Percentiles rank a stretch among this genome's conserved stretches.
phyloP scores from a whole-genome alignment of 2,888 invertebrate genomes.

The Thecocarcelia acutangulata region DNA sequence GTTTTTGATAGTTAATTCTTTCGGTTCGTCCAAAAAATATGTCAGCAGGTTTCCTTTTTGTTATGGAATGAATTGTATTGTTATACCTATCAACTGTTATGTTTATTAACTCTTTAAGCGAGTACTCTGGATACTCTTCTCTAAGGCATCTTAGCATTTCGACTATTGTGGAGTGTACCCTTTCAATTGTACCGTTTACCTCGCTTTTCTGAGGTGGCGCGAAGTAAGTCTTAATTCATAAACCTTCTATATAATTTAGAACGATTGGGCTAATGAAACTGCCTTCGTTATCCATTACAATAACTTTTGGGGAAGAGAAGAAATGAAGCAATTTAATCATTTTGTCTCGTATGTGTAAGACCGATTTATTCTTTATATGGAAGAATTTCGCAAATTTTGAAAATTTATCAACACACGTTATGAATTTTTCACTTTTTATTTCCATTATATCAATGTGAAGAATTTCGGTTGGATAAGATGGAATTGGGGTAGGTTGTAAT shows the following conservation, averaged over 20 bases:
- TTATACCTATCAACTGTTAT: slow-evolving; percentile 27
- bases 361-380: slow-evolving; percentile 19
- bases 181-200: slow-evolving; percentile 19
- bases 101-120: not conserved
- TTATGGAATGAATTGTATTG: slow-evolving; percentile 26
- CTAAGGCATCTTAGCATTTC: slow-evolving; percentile 18
- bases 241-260: slow-evolving; percentile 3
- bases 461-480: slow-evolving; percentile 34
- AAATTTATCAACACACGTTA: slow-evolving; percentile 16
- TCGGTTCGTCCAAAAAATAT: slow-evolving; percentile 26
- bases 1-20: slow-evolving; percentile 26
- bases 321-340: slow-evolving; percentile 27
- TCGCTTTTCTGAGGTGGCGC: slow-evolving; percentile 14
- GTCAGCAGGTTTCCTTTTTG: slow-evolving; percentile 20
- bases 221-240: slow-evolving; percentile 2
- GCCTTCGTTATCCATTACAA: slow-evolving; percentile 25
- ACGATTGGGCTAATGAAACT: slow-evolving; percentile 28
- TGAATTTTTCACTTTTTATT: slow-evolving; percentile 11
- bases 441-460: slow-evolving; percentile 31
- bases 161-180: slow-evolving; percentile 12
- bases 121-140: not conserved
- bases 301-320: slow-evolving; percentile 4
- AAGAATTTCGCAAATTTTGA: slow-evolving; percentile 27
- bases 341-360: slow-evolving; percentile 10
- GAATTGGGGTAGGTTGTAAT: slow-evolving; percentile 33